Evolutionary conservation across 30 jellyfish, hydroid and myxozoan genomes (phyloP).

Genomic region (Cassiopea andromeda): DNA sequence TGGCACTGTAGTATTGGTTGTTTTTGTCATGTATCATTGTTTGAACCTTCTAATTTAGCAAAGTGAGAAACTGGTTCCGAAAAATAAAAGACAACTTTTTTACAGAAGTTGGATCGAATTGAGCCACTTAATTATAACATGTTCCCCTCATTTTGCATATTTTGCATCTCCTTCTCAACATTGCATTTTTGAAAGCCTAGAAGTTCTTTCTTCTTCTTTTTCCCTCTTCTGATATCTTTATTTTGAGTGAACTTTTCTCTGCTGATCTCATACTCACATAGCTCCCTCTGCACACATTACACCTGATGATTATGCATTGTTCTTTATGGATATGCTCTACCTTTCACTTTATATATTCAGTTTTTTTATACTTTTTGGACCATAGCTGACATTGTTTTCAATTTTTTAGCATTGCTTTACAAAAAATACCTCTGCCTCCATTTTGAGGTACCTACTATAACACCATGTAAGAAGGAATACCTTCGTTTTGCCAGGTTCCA

Average conservation of each 20-base stretch:
- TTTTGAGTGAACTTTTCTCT: not conserved
- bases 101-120: too few relatives aligned
- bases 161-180: too few relatives aligned
- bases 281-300: not conserved
- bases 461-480: not conserved
- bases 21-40: too few relatives aligned
- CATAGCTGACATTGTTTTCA: not conserved
- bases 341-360: not conserved
- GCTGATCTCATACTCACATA: not conserved
- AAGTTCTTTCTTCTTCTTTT: too few relatives aligned
- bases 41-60: too few relatives aligned
- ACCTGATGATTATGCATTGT: not conserved
- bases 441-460: not conserved
- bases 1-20: too few relatives aligned
- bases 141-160: too few relatives aligned
- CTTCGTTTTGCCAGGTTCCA: not conserved
- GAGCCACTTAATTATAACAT: too few relatives aligned
- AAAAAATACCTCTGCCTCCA: not conserved
- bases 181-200: too few relatives aligned
- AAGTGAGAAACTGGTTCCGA: too few relatives aligned
- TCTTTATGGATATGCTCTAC: not conserved
- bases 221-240: too few relatives aligned
- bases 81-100: too few relatives aligned
- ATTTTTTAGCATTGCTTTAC: not conserved
- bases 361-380: not conserved